Evolutionary conservation across 2,113 vertebrate species (phyloP).

Genomic region (Scalopus aquaticus): DNA sequence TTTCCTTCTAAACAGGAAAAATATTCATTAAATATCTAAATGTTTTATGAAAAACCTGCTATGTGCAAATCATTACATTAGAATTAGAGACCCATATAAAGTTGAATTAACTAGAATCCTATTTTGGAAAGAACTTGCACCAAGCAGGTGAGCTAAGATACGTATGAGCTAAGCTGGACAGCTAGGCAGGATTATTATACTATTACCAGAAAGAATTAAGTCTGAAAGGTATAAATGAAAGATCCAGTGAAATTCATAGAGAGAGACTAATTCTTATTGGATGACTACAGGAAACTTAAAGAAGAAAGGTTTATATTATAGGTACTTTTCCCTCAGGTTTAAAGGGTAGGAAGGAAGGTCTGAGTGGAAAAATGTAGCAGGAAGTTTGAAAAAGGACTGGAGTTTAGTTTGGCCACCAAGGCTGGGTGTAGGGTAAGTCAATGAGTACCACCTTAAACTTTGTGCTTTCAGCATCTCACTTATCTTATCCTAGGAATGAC

Average conservation of each 20-base stretch:
- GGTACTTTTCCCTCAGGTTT: not conserved
- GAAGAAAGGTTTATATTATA: not conserved
- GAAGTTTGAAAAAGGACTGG: not conserved
- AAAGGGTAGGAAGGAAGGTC: not conserved
- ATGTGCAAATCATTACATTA: not conserved
- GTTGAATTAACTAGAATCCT: not conserved
- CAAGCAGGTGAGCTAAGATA: not conserved
- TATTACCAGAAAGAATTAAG: not conserved
- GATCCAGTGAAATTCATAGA: not conserved
- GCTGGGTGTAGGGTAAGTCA: not conserved
- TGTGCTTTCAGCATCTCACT: not conserved
- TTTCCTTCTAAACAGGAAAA: conserved; percentile 3
- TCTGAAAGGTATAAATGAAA: conserved; percentile 7
- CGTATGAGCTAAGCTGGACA: not conserved
- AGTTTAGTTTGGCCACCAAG: not conserved
- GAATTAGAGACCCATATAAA: not conserved
- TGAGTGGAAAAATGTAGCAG: not conserved
- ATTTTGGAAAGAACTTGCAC: not conserved
- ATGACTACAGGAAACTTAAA: not conserved
- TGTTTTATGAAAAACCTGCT: not conserved
- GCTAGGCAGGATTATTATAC: not conserved
- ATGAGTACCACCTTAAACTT: not conserved
- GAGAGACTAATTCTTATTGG: not conserved
- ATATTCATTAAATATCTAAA: not conserved
- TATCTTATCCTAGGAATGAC: not conserved